Evolutionary conservation across 2,888 invertebrate species (phyloP), one percentile per base, ranked within the genome.

Genomic region (Eupelmus urozonus): DNA sequence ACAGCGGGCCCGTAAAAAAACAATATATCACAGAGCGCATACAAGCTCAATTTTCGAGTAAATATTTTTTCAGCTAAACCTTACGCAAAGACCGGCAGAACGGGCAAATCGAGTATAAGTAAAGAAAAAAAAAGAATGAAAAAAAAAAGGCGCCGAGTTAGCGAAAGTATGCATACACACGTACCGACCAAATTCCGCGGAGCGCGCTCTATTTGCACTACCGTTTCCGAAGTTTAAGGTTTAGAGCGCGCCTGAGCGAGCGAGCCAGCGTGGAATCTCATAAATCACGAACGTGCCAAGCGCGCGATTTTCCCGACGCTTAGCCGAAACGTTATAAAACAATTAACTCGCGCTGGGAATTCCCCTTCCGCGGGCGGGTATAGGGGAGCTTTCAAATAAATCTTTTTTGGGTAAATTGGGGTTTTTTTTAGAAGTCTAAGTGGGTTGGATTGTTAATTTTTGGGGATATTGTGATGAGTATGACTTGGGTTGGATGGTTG

Each of bases 271-370:
- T n/a, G 18, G 20, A 55, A 53, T 60, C 49, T 29, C 53, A 62
- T 69, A 75, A 75, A 75, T 75, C 67, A 72, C 60, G 20, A 18
- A 63, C 72, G 40, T 49, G 60, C 49, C 18, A 42, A 2, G 27
- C 53, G 4, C 18, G 53, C 34, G 55, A 73, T 55, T 73, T 65
- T 42, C 45, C 16, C 25, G n/a, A 40, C 13, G 4, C 5, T 0
- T 27, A 9, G 18, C 7, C 4, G 18, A 23, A 40, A 16, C 45
- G 29, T 76, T 76, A 59, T 49, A 65, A 70, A 76, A 70, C 57
- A 62, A 76, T 71, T 51, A 57, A 49, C 63, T 34, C 34, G 29
- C 70, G 25, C 49, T 20, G 59, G 34, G 40, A 45, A 76, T 63
- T 45, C 20, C 51, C 69, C 23, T 25, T 20, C 2, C 7, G 34